phyloP scores from a whole-genome alignment of 2,113 vertebrate genomes.

The Xiphophorus couchianus region DNA sequence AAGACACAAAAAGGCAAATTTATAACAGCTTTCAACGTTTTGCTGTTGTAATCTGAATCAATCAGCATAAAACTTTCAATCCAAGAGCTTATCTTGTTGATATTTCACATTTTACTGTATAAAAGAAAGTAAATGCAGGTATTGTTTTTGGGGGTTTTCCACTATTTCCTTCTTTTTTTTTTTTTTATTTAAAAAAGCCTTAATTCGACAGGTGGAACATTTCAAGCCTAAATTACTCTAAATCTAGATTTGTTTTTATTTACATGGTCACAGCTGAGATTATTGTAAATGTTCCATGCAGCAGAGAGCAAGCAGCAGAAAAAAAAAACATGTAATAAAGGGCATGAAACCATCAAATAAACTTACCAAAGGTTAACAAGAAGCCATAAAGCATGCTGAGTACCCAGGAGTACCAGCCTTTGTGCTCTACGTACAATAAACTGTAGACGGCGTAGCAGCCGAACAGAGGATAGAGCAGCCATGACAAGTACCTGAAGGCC shows the following conservation, averaged over 20 bases:
- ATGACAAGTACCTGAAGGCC: conserved; percentile 94
- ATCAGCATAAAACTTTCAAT: no score
- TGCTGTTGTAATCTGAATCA: background rate
- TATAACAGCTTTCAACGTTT: no score
- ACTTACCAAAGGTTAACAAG: conserved; percentile 93
- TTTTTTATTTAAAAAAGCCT: no score
- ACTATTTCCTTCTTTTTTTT: no score
- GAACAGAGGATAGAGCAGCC: conserved; percentile 93
- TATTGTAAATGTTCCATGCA: background rate
- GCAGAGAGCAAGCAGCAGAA: background rate
- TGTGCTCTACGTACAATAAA: conserved; percentile 94
- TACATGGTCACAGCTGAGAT: background rate
- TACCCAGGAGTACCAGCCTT: conserved; percentile 98
- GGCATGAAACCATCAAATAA: background rate
- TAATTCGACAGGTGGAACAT: background rate
- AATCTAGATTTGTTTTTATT: background rate
- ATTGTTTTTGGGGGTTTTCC: no score
- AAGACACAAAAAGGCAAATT: no score
- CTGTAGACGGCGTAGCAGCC: conserved; percentile 95
- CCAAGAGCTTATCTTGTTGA: no score
- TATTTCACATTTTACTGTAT: no score
- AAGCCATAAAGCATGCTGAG: conserved; percentile 97
- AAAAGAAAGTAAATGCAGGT: background rate
- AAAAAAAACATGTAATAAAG: background rate
- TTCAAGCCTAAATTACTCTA: background rate